A percentile compares a stretch with the other conserved stretches of the same genome.
Evolutionary conservation across 2,888 invertebrate genomes (phyloP).

Genomic region (Pristionchus fissidentatus): DNA sequence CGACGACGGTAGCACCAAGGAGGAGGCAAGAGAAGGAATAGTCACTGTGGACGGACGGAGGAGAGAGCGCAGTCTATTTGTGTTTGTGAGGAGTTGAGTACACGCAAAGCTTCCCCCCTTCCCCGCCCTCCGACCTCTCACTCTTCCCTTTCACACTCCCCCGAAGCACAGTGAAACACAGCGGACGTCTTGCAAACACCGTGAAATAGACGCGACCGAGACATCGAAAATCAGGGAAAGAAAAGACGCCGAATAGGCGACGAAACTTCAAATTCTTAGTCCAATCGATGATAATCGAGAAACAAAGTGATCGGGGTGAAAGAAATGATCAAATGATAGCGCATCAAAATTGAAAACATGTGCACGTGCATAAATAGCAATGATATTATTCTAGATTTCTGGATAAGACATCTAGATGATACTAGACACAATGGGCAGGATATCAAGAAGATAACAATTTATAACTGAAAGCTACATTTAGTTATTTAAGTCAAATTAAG

Average conservation of each 20-base stretch:
- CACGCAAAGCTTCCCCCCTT: slow-evolving; percentile 40
- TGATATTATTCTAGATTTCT: too few species aligned
- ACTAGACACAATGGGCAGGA: too few species aligned
- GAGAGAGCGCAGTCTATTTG: slow-evolving; percentile 45
- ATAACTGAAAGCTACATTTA: too few species aligned
- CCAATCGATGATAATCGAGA: too few species aligned
- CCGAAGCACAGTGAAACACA: slow-evolving; percentile 35
- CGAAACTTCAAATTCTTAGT: too few species aligned
- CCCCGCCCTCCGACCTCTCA: slow-evolving; percentile 34
- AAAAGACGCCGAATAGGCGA: slow-evolving; percentile 3
- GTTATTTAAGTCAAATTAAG: too few species aligned
- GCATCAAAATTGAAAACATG: too few species aligned
- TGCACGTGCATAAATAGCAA: too few species aligned
- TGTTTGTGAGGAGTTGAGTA: slow-evolving; percentile 48
- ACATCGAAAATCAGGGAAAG: slow-evolving; percentile 10
- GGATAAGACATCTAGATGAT: too few species aligned
- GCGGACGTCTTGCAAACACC: slow-evolving; percentile 26
- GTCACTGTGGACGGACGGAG: slow-evolving; percentile 23
- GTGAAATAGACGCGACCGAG: neutral
- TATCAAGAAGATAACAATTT: too few species aligned
- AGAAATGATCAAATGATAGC: too few species aligned
- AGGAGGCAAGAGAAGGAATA: slow-evolving; percentile 36
- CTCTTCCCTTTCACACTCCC: slow-evolving; percentile 29
- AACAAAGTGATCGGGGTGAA: too few species aligned
- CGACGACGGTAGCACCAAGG: neutral